phyloP scores from a whole-genome alignment of 2,888 invertebrate species.

The Epsilonema sp. region DNA sequence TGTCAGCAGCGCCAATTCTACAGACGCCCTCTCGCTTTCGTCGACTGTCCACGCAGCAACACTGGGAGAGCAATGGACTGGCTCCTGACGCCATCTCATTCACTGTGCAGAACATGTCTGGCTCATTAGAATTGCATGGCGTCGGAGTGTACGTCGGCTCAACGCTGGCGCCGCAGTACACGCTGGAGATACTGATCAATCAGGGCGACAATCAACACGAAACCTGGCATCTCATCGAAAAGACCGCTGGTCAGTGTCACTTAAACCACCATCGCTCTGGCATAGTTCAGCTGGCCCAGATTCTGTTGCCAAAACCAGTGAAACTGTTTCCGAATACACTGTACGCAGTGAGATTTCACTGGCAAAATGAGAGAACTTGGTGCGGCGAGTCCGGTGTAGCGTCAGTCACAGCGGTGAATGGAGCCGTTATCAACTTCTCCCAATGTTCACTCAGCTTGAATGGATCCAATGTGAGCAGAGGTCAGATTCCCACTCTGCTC shows the following conservation, averaged over 20 bases:
- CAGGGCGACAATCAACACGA: slow-evolving; percentile 13
- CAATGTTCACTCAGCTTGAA: slow-evolving; percentile 81
- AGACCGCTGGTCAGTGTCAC: slow-evolving; percentile 1
- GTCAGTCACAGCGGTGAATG: slow-evolving; percentile 73
- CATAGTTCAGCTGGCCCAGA: slow-evolving; percentile 49
- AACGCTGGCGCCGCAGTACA: slow-evolving; percentile 61
- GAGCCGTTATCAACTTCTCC: slow-evolving; percentile 67
- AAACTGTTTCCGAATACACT: slow-evolving; percentile 36
- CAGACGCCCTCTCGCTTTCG: slow-evolving; percentile 76
- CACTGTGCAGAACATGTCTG: slow-evolving; percentile 57
- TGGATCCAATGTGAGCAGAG: slow-evolving; percentile 80
- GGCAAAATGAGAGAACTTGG: slow-evolving; percentile 62
- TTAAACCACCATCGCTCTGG: too few species aligned
- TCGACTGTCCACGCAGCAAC: slow-evolving; percentile 62
- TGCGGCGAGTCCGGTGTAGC: slow-evolving; percentile 81
- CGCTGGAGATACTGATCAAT: slow-evolving; percentile 55
- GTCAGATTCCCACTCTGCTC: slow-evolving; percentile 76
- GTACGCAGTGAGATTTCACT: slow-evolving; percentile 61
- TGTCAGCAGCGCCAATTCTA: too few species aligned
- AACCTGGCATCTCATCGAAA: slow-evolving; percentile 11
- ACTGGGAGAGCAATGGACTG: slow-evolving; percentile 92
- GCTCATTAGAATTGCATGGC: slow-evolving; percentile 70
- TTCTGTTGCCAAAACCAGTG: slow-evolving; percentile 71
- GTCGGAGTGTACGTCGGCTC: slow-evolving; percentile 72
- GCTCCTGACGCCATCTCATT: slow-evolving; percentile 68